Conservation (phyloP, 1,140 invertebrate genomes). For the Solen grandis region DNA sequence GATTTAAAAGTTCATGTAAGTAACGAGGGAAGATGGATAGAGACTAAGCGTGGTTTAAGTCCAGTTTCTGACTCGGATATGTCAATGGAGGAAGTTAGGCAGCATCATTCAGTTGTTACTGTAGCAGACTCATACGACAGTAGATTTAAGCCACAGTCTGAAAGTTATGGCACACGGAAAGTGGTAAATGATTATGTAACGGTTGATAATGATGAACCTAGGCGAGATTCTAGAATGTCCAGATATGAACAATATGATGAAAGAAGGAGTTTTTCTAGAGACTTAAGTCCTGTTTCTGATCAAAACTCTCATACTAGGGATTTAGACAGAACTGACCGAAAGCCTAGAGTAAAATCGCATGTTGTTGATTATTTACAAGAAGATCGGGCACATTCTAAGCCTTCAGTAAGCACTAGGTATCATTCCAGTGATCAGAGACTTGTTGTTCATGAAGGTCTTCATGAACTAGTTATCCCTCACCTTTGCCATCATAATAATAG, state of each 20-base stretch:
- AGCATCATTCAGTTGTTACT: too few species aligned
- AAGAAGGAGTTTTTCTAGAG: too few species aligned
- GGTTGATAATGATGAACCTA: neutral
- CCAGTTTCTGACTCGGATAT: neutral
- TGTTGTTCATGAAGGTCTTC: too few species aligned
- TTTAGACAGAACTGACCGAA: neutral
- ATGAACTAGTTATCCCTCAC: conserved; percentile 11
- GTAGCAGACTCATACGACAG: neutral
- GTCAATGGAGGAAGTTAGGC: neutral
- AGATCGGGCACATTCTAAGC: neutral
- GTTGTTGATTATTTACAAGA: neutral
- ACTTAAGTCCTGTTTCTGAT: too few species aligned
- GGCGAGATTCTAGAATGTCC: neutral
- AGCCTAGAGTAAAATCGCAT: neutral
- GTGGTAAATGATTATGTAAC: neutral
- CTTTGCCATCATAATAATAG: conserved; percentile 8
- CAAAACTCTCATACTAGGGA: conserved; percentile 14
- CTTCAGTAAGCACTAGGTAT: neutral
- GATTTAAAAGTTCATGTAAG: conserved; percentile 44
- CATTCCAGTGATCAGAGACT: neutral
- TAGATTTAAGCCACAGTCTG: neutral
- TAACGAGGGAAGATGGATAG: conserved; percentile 44
- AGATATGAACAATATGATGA: conserved; percentile 23
- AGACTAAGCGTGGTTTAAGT: conserved; percentile 9
- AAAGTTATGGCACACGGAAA: neutral